Evolutionary conservation across 2,113 vertebrate species (phyloP).

Genomic region (Ondatra zibethicus): DNA sequence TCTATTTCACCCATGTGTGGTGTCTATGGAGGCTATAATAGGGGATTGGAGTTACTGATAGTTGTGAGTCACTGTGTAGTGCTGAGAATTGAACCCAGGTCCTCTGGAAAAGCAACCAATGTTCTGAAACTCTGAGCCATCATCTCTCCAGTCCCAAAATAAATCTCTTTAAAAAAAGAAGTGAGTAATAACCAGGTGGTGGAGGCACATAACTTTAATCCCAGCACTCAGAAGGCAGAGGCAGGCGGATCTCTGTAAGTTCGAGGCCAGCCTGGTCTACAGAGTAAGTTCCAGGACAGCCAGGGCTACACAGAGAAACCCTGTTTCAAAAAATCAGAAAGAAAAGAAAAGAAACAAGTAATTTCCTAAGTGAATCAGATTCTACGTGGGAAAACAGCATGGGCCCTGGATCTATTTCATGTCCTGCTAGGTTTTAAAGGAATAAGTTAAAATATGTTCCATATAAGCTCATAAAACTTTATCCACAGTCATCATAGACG

Average conservation of each 20-base stretch:
- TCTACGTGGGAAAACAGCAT: neutral
- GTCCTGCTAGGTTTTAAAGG: constrained; percentile 16
- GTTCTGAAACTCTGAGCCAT: neutral
- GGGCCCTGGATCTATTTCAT: neutral
- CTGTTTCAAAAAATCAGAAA: neutral
- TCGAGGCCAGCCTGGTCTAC: neutral
- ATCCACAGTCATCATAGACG: neutral
- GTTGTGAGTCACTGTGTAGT: neutral
- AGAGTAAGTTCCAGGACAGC: neutral
- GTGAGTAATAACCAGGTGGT: neutral
- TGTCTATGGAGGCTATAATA: neutral
- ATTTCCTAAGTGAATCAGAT: constrained; percentile 50
- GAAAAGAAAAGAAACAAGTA: constrained; percentile 31
- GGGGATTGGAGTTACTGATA: neutral
- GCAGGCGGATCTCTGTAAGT: neutral
- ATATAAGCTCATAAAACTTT: neutral
- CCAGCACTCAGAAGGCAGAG: neutral
- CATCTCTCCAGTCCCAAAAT: neutral
- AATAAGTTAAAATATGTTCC: constrained; percentile 32
- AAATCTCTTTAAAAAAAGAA: neutral
- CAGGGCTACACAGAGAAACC: neutral
- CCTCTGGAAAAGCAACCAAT: neutral
- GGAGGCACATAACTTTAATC: neutral
- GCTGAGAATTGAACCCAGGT: neutral
- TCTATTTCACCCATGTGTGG: neutral